These are phyloP conservation scores for Drosophila kuntzei DNA, from an alignment of 2,888 invertebrate species.

Conservation along the genomic window DNA sequence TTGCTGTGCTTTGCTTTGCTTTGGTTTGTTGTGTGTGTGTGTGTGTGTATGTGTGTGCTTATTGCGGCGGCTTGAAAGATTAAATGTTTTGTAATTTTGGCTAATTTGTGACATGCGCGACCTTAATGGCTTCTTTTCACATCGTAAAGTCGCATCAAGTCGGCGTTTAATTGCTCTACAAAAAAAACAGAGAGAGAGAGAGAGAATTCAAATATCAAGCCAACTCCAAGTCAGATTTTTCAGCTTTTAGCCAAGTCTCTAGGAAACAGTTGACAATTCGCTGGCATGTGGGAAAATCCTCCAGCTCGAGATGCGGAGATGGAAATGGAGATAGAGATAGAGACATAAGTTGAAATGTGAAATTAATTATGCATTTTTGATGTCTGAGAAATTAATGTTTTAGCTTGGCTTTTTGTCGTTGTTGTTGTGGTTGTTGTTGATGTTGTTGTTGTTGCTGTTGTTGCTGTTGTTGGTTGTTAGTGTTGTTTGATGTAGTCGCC, in stretches of 20 bases:
- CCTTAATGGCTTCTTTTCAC: constrained; percentile 79
- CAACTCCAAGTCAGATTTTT: neutral
- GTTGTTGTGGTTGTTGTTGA: constrained; percentile 10
- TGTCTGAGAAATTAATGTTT: constrained; percentile 60
- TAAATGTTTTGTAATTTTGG: constrained; percentile 74
- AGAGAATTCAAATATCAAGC: constrained; percentile 5
- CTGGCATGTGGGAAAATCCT: constrained; percentile 44
- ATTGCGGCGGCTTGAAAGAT: constrained; percentile 60
- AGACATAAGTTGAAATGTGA: constrained; percentile 42
- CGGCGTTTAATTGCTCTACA: constrained; percentile 68
- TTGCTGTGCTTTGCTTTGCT: constrained; percentile 9
- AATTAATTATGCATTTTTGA: constrained; percentile 75
- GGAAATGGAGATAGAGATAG: constrained; percentile 42
- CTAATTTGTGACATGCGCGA: constrained; percentile 80
- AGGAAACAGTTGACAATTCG: constrained; percentile 65
- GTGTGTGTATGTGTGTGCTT: constrained; percentile 21
- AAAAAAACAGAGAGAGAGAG: constrained; percentile 19
- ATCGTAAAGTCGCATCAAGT: constrained; percentile 63
- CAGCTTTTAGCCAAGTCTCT: constrained; percentile 7
- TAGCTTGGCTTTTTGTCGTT: constrained; percentile 5
- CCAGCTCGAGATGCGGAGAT: neutral
- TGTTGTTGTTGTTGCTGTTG: constrained; percentile 21
- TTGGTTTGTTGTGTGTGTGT: constrained; percentile 17
- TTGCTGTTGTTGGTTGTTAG: neutral
- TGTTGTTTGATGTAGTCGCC: constrained; percentile 32